Conservation (phyloP, 2,113 vertebrate genomes). For the Charina bottae region DNA sequence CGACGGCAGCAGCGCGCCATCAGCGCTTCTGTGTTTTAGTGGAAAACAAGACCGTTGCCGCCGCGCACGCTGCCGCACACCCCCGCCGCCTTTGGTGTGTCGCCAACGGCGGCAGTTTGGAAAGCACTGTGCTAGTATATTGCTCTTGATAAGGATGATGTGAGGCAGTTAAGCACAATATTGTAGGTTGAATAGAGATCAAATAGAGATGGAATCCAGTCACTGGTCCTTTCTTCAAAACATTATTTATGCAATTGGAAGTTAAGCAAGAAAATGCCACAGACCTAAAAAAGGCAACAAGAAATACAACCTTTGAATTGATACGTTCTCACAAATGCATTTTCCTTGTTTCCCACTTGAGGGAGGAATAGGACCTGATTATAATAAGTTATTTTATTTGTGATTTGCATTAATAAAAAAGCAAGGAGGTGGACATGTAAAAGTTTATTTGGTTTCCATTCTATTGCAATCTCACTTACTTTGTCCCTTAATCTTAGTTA, state of each 20-base stretch:
- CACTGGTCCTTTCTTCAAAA: background rate
- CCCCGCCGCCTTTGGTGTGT: no score
- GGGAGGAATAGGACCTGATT: constrained; percentile 67
- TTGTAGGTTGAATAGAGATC: background rate
- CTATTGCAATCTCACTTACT: background rate
- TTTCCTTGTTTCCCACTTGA: constrained; percentile 69
- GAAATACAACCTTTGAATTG: background rate
- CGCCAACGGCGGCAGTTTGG: no score
- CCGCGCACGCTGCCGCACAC: no score
- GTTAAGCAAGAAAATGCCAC: background rate
- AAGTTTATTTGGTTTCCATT: background rate
- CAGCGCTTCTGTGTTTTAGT: no score
- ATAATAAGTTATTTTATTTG: background rate
- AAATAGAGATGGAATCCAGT: background rate
- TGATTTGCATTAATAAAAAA: background rate
- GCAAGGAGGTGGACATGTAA: background rate
- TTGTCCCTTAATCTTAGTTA: constrained; percentile 17
- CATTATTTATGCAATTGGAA: background rate
- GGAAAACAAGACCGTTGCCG: no score
- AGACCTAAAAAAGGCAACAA: background rate
- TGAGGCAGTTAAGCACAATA: background rate
- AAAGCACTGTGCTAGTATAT: background rate
- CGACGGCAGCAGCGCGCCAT: no score
- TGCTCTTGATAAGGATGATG: background rate
- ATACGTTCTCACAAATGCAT: background rate